Base-by-base conservation (phyloP, 2,113 vertebrate genomes). In the Gallinago paraguaiae region DNA sequence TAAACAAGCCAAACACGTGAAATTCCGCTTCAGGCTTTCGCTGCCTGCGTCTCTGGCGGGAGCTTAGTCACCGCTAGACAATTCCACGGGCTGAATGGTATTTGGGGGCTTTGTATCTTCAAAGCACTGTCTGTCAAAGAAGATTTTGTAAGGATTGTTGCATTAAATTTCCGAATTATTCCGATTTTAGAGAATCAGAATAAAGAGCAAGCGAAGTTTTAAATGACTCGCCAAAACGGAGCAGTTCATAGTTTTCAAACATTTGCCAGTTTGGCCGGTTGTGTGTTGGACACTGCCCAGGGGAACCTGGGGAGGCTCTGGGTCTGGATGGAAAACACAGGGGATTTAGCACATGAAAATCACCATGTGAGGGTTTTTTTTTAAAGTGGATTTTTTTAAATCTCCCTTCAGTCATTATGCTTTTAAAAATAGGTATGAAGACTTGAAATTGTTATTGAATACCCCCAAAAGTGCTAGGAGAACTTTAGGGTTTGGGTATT, bases 1-100 rank as follows among this genome's bases (percentile, higher is more conserved):
- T 92, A 92, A 96, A 93, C 90, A 84, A 76, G 65, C 48, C 39
- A 56, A 75, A 90, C 76, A 45, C 86, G 79, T 53, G 46, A 37
- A 74, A 83, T 81, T 92, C 37, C 70, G 64, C 82, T 86, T 70
- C 23, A 81, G 72, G 88, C 71, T 14, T 83, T 94, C 80, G 30
- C 63, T 93, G 53, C 79, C 76, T 82, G 10, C 79, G 80, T 93
- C 50, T 67, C 1, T 46, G 80, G 90, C 37, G 43, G 59, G n/a
- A 89, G 61, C 43, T 86, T 70, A 35, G 46, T 88, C 19, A 15
- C 54, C 30, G 1, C 61, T 45, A 51, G 51, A 51, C 64, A 74
- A 35, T 81, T 93, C 75, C 39, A 60, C 39, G 57, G 30, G 28
- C 69, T 85, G 67, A 77, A 63, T 25, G 69, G 39, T 59, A 33